Base-by-base conservation (phyloP, 2,113 vertebrate genomes). In the Poecilia latipinna region DNA sequence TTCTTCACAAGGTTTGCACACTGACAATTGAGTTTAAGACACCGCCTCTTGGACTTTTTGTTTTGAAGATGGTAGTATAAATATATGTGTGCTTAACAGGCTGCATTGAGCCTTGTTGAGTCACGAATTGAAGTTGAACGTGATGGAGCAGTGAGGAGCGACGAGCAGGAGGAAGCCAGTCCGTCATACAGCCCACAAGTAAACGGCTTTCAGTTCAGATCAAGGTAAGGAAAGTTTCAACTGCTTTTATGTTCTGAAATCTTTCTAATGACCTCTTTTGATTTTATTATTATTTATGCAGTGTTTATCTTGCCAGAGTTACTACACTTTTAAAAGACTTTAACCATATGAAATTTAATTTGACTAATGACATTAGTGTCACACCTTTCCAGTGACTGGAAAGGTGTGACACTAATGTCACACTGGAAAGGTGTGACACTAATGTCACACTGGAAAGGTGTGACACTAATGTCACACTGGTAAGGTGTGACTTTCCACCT, bases 1-100 rank as follows among this genome's bases (percentile, higher is more conserved):
- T 95, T 79, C 94, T 99, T 66, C 72, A 92, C 37, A 95, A 86
- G 83, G 98, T 98, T 77, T 94, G 81, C 75, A 0, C 11, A 31
- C 11, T 32, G 5, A 62, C 11, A 39, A 62, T 67, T 24, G 61
- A 44, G 19, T n/a, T 48, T 3, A 42, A 31, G 3, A 22, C 19
- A 66, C 22, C 1, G 17, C 17, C 17, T 48, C 17, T 3, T 17
- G 3, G 7, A 24, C 48, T 12, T 61, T 60, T 65, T 2, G 8
- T 12, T 61, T 0, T 1, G 1, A n/a, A 26, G 29, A 3, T 69
- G 2, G 0, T 0, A 0, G 24, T 5, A 28, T 67, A 31, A 13
- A 2, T 24, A 2, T 42, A 24, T 67, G 35, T 44, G 8, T 83
- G 37, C 75, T 4, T 31, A 33, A 15, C 79, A 94, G 93, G 80